Conservation (phyloP, 2,888 invertebrate genomes). For the Byasa hedistus region DNA sequence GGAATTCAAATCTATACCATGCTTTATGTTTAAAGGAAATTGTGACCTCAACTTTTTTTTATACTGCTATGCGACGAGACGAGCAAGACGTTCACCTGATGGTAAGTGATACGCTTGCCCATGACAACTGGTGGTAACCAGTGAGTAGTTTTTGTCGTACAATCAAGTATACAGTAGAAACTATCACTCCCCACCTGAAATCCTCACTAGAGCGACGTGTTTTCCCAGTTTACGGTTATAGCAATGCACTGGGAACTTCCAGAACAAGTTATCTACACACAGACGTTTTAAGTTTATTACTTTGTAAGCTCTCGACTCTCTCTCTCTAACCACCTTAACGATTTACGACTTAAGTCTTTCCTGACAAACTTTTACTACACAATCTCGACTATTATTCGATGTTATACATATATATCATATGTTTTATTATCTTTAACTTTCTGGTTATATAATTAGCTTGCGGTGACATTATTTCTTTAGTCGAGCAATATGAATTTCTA, state of each 20-base stretch:
- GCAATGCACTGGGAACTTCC: slow-evolving; percentile 26
- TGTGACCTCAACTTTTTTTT: no score
- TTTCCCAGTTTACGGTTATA: slow-evolving; percentile 26
- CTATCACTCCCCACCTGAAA: slow-evolving; percentile 1
- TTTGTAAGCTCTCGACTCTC: slow-evolving; percentile 23
- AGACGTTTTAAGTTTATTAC: slow-evolving; percentile 29
- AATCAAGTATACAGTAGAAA: not conserved
- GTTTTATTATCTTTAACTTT: not conserved
- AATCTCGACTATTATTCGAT: not conserved
- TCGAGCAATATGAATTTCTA: not conserved
- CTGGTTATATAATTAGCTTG: not conserved
- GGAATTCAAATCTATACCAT: no score
- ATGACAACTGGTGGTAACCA: no score
- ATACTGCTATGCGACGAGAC: no score
- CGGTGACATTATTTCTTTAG: no score
- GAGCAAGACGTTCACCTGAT: no score
- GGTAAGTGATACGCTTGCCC: no score
- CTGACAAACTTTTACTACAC: slow-evolving; percentile 3
- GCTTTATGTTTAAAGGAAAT: no score
- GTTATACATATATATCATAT: not conserved
- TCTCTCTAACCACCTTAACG: slow-evolving; percentile 14
- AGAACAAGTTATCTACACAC: slow-evolving; percentile 12
- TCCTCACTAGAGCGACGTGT: slow-evolving; percentile 6
- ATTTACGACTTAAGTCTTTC: slow-evolving; percentile 22
- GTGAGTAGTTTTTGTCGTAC: slow-evolving; percentile 1